These are phyloP conservation scores for Epinephelus malabaricus DNA, from an alignment of 2,797 vertebrate species.

Conservation along the genomic window DNA sequence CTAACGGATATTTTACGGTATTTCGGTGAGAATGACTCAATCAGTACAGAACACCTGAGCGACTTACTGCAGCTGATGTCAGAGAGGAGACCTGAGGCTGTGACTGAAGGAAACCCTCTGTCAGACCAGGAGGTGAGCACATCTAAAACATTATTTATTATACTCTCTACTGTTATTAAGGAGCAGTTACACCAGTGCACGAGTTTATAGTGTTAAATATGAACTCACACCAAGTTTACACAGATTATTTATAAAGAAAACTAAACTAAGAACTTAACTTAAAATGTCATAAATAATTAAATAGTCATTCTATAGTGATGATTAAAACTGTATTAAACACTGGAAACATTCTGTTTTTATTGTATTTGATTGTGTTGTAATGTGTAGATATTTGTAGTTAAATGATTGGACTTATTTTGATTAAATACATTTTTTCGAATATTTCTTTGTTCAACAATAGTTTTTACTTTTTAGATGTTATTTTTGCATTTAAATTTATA, in stretches of 20 bases:
- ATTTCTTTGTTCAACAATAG: too few species aligned
- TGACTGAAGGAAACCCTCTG: slow-evolving; percentile 59
- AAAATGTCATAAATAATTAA: neutral
- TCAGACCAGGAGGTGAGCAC: slow-evolving; percentile 59
- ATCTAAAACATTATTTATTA: neutral
- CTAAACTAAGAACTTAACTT: neutral
- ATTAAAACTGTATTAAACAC: neutral
- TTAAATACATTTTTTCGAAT: neutral
- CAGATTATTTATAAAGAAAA: neutral
- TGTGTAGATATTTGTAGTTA: neutral
- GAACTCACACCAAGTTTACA: neutral
- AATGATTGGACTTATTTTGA: neutral
- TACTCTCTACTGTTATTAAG: neutral
- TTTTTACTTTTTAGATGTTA: neutral
- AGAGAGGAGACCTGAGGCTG: slow-evolving; percentile 37
- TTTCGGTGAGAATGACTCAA: slow-evolving; percentile 72
- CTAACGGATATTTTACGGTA: slow-evolving; percentile 73
- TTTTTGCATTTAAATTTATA: neutral
- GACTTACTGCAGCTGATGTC: slow-evolving; percentile 73
- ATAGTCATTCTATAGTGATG: too few species aligned
- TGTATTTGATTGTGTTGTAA: neutral
- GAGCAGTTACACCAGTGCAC: neutral
- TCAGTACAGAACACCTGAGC: slow-evolving; percentile 64
- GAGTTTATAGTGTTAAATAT: too few species aligned
- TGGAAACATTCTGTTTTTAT: neutral